Percentiles rank a stretch among this genome's conserved stretches.
phyloP scores from a whole-genome alignment of 2,797 vertebrate genomes.

The Bucorvus abyssinicus region DNA sequence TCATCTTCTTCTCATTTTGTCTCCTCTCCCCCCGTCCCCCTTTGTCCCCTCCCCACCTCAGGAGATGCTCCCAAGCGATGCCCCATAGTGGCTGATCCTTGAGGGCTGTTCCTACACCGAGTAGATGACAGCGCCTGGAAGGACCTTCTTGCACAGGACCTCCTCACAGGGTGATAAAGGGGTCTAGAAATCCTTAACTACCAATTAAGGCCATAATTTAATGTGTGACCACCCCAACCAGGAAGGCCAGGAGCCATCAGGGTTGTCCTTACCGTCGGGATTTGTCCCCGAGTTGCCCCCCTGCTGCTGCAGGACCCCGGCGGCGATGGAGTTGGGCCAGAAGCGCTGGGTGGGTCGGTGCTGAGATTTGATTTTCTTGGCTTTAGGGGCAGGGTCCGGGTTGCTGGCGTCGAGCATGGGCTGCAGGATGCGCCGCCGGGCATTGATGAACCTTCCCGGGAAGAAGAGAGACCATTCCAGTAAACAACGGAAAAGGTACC shows the following conservation, averaged over 20 bases:
- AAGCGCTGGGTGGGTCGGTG: slow-evolving; percentile 96
- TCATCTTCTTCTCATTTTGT: background rate
- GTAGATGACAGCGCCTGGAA: background rate
- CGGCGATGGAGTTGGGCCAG: slow-evolving; percentile 98
- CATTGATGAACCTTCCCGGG: slow-evolving; percentile 91
- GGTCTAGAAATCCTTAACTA: background rate
- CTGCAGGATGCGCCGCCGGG: slow-evolving; percentile 94
- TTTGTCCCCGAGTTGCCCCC: slow-evolving; percentile 84
- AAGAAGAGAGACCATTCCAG: accelerated
- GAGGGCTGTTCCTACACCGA: background rate
- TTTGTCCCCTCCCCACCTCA: background rate
- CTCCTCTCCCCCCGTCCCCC: background rate
- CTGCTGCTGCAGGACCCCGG: slow-evolving; percentile 92
- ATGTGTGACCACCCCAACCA: background rate
- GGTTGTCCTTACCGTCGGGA: slow-evolving; percentile 83
- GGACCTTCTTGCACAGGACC: background rate
- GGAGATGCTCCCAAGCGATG: background rate
- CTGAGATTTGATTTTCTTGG: slow-evolving; percentile 99
- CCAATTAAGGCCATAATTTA: background rate
- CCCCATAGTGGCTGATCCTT: accelerated
- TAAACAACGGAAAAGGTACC: accelerated
- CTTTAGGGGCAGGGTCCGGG: slow-evolving; percentile 95
- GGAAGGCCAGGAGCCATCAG: background rate
- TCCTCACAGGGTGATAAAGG: background rate
- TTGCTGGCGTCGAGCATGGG: slow-evolving; percentile 98